Evolutionary conservation across 1,140 invertebrate genomes (phyloP), one percentile per base, ranked within the genome.

Genomic region (Solenopsis fugax): DNA sequence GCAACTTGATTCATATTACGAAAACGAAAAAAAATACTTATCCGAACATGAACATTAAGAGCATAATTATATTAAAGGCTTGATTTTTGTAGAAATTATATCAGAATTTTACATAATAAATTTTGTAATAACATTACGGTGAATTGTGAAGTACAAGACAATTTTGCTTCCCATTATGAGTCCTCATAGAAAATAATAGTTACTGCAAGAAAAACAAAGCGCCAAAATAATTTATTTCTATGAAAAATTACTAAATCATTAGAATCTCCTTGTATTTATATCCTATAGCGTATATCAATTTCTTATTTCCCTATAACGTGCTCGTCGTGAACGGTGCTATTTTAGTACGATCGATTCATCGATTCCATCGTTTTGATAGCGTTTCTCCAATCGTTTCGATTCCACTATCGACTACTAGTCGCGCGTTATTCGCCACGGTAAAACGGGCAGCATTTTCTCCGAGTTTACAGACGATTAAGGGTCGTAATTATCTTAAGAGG

Each of bases 401-500:
- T 88, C 56, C 67, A 1, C 12, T 60, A 65, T 76, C 75, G 62
- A 18, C 1, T 16, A 50, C 50, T 29, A 58, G 37, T 9, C 34
- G 45, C 21, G 50, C 18, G 64, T 45, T 64, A 82, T 54, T 52
- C 60, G 16, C 18, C 21, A n/a, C 48, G 37, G 67, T 82, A 88
- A 81, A 77, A 48, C 45, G 16, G 52, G 18, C 29, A n/a, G 21
- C 82, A 89, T 85, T 76, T 89, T 78, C 78, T 58, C 65, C 62
- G 29, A 60, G 67, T 89, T 90, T 65, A 60, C 54, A 50, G 60
- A 64, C 73, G 69, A 90, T 90, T 90, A 89, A 90, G 88, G 73
- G 13, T 72, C 62, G 34, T 90, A 90, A 90, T 90, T 88, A 90
- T 90, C 72, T 87, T 88, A 88, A 90, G 84, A 87, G 80, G 75